Evolutionary conservation across 2,113 vertebrate species (phyloP).

Genomic region (Microcebus jonahi): DNA sequence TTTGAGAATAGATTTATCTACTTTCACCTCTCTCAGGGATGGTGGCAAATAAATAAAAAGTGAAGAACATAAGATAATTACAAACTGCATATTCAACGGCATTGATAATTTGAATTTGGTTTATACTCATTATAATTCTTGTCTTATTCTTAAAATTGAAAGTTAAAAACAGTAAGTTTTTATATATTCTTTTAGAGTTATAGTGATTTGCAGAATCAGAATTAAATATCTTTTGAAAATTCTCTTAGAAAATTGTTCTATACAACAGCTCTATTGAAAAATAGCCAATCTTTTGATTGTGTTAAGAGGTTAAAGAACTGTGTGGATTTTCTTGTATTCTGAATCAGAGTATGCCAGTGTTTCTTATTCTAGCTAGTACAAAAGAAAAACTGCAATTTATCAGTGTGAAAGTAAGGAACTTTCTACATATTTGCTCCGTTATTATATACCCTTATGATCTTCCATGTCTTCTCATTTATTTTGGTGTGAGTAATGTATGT

Average conservation of each 20-base stretch:
- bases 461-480: background rate
- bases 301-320: background rate
- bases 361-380: background rate
- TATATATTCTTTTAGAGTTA: background rate
- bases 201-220: background rate
- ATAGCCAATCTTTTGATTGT: background rate
- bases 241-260: background rate
- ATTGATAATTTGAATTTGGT: background rate
- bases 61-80: background rate
- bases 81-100: background rate
- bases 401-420: background rate
- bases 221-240: background rate
- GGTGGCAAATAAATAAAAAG: background rate
- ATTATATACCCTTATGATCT: background rate
- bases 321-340: background rate
- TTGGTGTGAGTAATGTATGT: background rate
- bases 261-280: background rate
- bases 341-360: background rate
- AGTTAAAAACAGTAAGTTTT: background rate
- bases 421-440: background rate
- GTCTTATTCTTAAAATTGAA: background rate
- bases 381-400: constrained; percentile 15
- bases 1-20: constrained; percentile 1
- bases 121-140: background rate
- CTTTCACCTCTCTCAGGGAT: background rate